Evolutionary conservation across 2,888 invertebrate species (phyloP), one percentile per base, ranked within the genome.

Genomic region (Onthophagus sagittarius): DNA sequence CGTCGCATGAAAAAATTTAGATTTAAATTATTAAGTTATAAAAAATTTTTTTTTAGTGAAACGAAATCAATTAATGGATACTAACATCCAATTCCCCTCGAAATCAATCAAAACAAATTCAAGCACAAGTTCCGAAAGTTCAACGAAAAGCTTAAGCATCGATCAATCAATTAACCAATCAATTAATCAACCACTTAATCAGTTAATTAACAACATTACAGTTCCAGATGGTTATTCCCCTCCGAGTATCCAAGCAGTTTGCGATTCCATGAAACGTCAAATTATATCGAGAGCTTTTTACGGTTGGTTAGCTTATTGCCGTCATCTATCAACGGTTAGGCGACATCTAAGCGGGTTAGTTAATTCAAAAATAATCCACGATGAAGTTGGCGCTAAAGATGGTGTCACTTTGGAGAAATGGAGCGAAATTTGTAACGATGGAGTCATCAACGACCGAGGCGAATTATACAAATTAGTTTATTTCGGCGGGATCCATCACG

Each of bases 231-330:
- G 84, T 76, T 85, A 85, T 6, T 83, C 85, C 2, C 85, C 81
- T 70, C 82, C 84, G 6, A 85, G 84, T 75, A 84, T 85, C 31
- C 80, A 83, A 76, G 85, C 95, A 79, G 93, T 98, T 7, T 98
- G 97, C 87, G 94, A 95, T 83, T 96, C 96, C 0, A 98, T 98
- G 97, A 92, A 94, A 75, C 91, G 94, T 9, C 97, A 98, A 86
- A 97, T 98, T 74, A 94, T 97, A 77, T 97, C 97, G 0, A 88
- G 98, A 74, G 98, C 98, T 11, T 98, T 98, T 86, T 97, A 97
- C 84, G 98, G 98, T 70, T 98, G 97, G 98, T 87, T 97, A 75
- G 96, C 97, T 0, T 96, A 98, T 83, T 97, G 97, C 81, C 88
- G 97, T 14, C 97, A 98, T 82, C 87, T 98, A 81, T 93, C 94